Evolutionary conservation across 2,113 vertebrate species (phyloP), one percentile per base, ranked within the genome.

Genomic region (Cryptotis parvus): DNA sequence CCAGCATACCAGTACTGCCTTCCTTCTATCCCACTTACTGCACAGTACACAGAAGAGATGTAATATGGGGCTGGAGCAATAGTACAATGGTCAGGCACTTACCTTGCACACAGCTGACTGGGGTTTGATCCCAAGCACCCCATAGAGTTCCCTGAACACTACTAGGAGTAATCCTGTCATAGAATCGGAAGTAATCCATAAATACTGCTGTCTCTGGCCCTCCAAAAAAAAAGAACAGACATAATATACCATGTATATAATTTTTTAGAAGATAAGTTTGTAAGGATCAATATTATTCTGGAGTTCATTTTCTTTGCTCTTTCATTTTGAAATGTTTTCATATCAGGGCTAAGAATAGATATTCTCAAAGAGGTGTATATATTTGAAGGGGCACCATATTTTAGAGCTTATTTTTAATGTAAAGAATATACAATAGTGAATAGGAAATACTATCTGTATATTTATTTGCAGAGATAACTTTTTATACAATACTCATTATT

Each of bases 211-310:
- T 10, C 2, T 49, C 10, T 49, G 9, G 10, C 49, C 33, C 66
- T 49, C 45, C 45, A 49, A 49, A 49, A 14, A 14, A 49, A 49
- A 49, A 49, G 45, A 14, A 49, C 10, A 49, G 45, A 49, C 45
- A 49, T 49, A 49, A 49, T 49, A 49, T 49, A 10, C 45, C 45
- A 49, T 49, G 74, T 4, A 35, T 43, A 77, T 35, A 61, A 76
- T 12, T 91, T 93, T 92, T 76, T 68, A 93, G 55, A 61, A 79
- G 68, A 73, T 15, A 93, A 89, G 80, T 90, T 88, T 93, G 35
- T 72, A 33, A 92, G 73, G 75, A 91, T 31, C 20, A 33, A 55
- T 39, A 70, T 77, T 87, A 45, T 94, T 83, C 85, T 78, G 20
- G 6, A 29, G 31, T 69, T 68, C 3, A 18, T 83, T 86, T 86